Evolutionary conservation across 2,113 vertebrate species (phyloP).

Genomic region (Colossoma macropomum): DNA sequence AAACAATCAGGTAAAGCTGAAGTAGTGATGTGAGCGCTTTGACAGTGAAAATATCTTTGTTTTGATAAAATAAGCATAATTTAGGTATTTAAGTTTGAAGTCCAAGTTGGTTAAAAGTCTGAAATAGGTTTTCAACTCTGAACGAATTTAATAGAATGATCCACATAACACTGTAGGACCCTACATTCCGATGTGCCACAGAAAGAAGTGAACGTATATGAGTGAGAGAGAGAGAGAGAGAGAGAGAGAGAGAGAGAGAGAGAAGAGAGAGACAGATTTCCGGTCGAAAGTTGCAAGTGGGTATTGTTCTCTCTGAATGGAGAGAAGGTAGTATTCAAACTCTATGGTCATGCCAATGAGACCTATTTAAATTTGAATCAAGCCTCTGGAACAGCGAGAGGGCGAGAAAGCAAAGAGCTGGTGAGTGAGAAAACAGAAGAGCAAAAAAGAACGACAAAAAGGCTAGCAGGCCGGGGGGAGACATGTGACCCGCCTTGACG

Average conservation of each 20-base stretch:
- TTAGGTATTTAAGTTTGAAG: too few relatives aligned
- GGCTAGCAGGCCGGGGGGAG: slow-evolving; percentile 47
- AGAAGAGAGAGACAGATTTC: slow-evolving; percentile 23
- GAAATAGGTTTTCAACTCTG: too few relatives aligned
- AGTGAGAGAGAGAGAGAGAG: slow-evolving; percentile 52
- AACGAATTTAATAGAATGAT: too few relatives aligned
- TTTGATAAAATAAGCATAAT: too few relatives aligned
- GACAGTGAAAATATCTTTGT: too few relatives aligned
- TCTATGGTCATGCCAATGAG: slow-evolving; percentile 41
- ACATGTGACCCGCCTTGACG: slow-evolving; percentile 55
- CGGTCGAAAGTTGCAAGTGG: slow-evolving; percentile 38
- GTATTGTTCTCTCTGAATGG: slow-evolving; percentile 38
- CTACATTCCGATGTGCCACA: too few relatives aligned
- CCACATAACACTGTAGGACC: too few relatives aligned
- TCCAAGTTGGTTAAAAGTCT: too few relatives aligned
- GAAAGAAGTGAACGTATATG: slow-evolving; percentile 37
- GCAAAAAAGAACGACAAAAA: slow-evolving; percentile 53
- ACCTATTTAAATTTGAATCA: slow-evolving; percentile 59
- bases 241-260: slow-evolving; percentile 53
- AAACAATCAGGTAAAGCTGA: too few relatives aligned
- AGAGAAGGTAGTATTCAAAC: slow-evolving; percentile 30
- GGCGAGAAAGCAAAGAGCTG: slow-evolving; percentile 51
- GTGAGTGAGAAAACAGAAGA: slow-evolving; percentile 66
- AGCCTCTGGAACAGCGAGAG: slow-evolving; percentile 50
- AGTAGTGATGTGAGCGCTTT: too few relatives aligned